Percentiles rank a stretch among this genome's conserved stretches.
Evolutionary conservation across 2,888 invertebrate genomes (phyloP).

Genomic region (Nymphalis polychloros): DNA sequence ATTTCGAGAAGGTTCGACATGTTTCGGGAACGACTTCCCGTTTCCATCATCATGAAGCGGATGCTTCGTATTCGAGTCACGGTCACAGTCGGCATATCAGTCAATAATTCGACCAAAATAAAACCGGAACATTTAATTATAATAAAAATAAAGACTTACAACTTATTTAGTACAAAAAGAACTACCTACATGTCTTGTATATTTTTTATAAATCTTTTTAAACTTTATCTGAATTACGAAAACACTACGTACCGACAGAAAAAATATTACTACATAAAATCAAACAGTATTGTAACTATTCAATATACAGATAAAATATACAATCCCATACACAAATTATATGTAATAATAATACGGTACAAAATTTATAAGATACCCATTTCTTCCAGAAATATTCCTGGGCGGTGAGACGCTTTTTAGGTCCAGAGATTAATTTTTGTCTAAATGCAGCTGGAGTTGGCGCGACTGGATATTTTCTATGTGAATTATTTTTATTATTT

Average conservation of each 20-base stretch:
- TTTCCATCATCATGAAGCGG: too few species aligned
- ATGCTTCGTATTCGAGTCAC: too few species aligned
- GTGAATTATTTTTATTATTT: constrained; percentile 9
- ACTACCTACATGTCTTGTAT: too few species aligned
- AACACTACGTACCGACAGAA: not conserved
- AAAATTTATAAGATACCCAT: constrained; percentile 59
- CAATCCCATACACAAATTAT: not conserved
- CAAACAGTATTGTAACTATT: too few species aligned
- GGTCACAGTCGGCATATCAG: too few species aligned
- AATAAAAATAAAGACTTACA: too few species aligned
- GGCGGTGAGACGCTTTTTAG: constrained; percentile 67
- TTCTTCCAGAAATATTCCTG: constrained; percentile 76
- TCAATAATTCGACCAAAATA: too few species aligned
- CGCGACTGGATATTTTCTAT: constrained; percentile 60
- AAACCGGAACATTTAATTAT: too few species aligned
- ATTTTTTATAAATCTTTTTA: not conserved
- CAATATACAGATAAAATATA: not conserved
- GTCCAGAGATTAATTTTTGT: constrained; percentile 59
- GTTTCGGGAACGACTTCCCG: too few species aligned
- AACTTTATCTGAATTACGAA: not conserved
- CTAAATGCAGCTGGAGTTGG: constrained; percentile 56
- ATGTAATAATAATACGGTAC: not conserved
- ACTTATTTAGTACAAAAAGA: too few species aligned
- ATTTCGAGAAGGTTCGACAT: not conserved
- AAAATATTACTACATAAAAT: too few species aligned